A percentile compares a stretch with the other conserved stretches of the same genome.
Conservation (phyloP, 2,888 invertebrate genomes). For the Acanthosepion pharaonis region DNA sequence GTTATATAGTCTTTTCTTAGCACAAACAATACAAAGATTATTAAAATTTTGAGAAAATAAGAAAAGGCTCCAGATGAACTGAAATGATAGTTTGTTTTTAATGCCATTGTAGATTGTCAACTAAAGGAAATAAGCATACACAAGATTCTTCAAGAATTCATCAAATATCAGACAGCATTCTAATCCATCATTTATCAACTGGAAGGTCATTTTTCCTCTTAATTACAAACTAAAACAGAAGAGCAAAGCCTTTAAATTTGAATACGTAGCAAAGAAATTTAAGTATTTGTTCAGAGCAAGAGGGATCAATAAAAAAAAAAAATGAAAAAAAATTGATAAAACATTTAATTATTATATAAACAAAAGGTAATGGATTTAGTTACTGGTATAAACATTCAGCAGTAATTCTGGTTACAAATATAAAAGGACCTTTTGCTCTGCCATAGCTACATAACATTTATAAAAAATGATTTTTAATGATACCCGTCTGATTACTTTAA, state of each 20-base stretch:
- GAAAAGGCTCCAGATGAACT: background rate
- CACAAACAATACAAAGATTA: background rate
- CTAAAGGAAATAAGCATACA: background rate
- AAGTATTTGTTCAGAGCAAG: background rate
- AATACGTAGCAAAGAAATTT: background rate
- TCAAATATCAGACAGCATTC: background rate
- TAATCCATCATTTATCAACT: background rate
- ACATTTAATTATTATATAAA: too few species aligned
- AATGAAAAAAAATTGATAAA: too few species aligned
- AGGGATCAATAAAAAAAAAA: too few species aligned
- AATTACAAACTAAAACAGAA: background rate
- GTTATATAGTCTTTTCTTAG: conserved; percentile 16
- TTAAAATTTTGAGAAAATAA: background rate
- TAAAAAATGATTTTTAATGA: background rate
- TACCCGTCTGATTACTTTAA: background rate
- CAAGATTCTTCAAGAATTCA: too few species aligned
- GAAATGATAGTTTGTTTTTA: background rate
- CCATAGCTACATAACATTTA: background rate
- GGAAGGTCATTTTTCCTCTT: background rate
- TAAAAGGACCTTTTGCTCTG: too few species aligned
- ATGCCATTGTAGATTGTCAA: background rate
- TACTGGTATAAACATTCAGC: too few species aligned
- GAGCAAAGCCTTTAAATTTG: background rate
- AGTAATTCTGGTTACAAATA: too few species aligned
- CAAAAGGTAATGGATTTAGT: too few species aligned